phyloP scores from a whole-genome alignment of 1,140 invertebrate species.

The Ceratina calcarata region DNA sequence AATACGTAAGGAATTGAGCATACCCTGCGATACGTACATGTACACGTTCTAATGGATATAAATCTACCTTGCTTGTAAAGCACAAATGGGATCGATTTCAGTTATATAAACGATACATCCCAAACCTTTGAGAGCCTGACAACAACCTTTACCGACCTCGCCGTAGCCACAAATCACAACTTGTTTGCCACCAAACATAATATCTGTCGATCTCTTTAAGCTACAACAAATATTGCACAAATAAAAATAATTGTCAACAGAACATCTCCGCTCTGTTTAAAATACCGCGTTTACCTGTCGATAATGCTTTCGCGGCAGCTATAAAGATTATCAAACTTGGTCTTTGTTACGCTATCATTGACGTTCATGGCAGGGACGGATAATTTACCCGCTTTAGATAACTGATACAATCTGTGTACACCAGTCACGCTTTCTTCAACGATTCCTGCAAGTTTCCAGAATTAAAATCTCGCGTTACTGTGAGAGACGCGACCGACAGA shows the following conservation, averaged over 20 bases:
- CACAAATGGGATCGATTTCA: conserved; percentile 99
- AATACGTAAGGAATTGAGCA: background rate
- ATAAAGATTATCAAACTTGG: conserved; percentile 99
- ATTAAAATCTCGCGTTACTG: background rate
- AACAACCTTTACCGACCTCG: conserved; percentile 98
- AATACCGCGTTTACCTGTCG: conserved; percentile 86
- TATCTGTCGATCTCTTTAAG: conserved; percentile 96
- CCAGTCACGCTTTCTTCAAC: conserved; percentile 99
- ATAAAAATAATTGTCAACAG: background rate
- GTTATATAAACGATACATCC: conserved; percentile 97
- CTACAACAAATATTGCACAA: conserved; percentile 79
- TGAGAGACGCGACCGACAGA: conserved; percentile 66
- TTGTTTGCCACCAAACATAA: conserved; percentile 99
- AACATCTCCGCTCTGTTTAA: background rate
- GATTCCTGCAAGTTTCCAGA: conserved; percentile 85
- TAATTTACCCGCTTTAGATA: conserved; percentile 96
- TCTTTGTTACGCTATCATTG: conserved; percentile 99
- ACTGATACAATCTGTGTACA: conserved; percentile 97
- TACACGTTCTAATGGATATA: too few relatives aligned
- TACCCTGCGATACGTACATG: background rate
- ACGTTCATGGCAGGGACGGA: conserved; percentile 99
- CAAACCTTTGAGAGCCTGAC: conserved; percentile 95
- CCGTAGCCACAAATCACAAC: conserved; percentile 98
- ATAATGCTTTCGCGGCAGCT: conserved; percentile 94
- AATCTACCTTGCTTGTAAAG: conserved; percentile 94